Conservation (phyloP, 2,888 invertebrate species). For the Heliothis peltigera region DNA sequence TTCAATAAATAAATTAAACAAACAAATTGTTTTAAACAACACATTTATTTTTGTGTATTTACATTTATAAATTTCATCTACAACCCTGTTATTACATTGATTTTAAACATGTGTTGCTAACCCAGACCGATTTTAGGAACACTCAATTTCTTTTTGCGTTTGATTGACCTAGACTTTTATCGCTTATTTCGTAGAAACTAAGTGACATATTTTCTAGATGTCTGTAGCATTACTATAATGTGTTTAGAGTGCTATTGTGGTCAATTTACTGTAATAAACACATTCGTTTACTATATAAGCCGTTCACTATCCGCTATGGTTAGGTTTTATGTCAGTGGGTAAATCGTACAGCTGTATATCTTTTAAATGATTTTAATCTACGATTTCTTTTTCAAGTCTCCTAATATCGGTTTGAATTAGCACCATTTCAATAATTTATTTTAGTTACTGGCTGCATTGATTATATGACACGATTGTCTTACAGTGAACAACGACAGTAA, state of each 20-base stretch:
- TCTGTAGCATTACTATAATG: background rate
- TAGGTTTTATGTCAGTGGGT: background rate
- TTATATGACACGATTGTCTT: constrained; percentile 59
- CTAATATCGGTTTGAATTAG: constrained; percentile 26
- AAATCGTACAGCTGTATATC: background rate
- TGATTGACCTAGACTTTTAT: background rate
- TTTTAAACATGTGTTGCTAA: constrained; percentile 46
- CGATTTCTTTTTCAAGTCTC: background rate
- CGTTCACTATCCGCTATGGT: background rate
- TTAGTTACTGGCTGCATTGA: constrained; percentile 49
- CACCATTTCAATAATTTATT: constrained; percentile 23
- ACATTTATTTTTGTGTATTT: constrained; percentile 80
- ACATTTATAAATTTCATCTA: constrained; percentile 71
- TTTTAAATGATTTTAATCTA: background rate
- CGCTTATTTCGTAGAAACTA: constrained; percentile 10
- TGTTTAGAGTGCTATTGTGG: constrained; percentile 12
- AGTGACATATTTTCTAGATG: constrained; percentile 12
- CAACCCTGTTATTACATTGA: constrained; percentile 81
- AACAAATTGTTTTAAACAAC: constrained; percentile 63
- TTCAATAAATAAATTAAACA: constrained; percentile 49
- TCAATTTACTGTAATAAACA: constrained; percentile 14
- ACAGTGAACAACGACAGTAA: constrained; percentile 47
- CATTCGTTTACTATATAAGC: constrained; percentile 2
- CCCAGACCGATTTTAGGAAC: constrained; percentile 33
- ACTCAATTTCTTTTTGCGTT: background rate